A percentile compares a stretch with the other conserved stretches of the same genome.
Evolutionary conservation across 2,888 invertebrate species (phyloP).

Genomic region (Panorpa germanica): DNA sequence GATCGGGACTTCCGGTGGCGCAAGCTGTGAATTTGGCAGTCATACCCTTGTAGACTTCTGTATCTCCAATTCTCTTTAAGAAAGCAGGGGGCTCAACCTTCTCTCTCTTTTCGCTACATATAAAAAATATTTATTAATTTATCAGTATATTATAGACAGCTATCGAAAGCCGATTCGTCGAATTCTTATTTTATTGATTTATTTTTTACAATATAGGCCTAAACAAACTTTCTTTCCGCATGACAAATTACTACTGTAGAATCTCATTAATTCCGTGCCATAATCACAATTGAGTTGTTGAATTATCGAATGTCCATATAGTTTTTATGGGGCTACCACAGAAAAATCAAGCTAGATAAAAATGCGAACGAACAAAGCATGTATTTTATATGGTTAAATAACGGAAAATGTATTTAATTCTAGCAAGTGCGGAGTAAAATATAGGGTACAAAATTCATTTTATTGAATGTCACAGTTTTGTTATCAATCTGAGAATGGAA

Average conservation of each 20-base stretch:
- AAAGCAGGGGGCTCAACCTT: slow-evolving; percentile 72
- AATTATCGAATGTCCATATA: no score
- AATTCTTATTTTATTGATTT: no score
- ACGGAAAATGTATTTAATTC: slow-evolving; percentile 1
- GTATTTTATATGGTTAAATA: not conserved
- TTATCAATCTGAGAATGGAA: slow-evolving; percentile 3
- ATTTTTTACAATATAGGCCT: no score
- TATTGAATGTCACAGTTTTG: slow-evolving; percentile 9
- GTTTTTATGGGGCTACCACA: not conserved
- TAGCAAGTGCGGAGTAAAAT: not conserved
- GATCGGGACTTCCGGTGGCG: slow-evolving; percentile 70
- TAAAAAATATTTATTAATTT: slow-evolving; percentile 9
- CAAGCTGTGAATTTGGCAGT: slow-evolving; percentile 88
- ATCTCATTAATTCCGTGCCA: no score
- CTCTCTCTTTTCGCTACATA: slow-evolving; percentile 44
- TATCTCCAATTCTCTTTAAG: slow-evolving; percentile 76
- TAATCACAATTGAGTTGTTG: not conserved
- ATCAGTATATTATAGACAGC: slow-evolving; percentile 8
- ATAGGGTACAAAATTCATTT: slow-evolving; percentile 1
- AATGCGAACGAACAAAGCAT: not conserved
- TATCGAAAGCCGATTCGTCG: slow-evolving; percentile 1
- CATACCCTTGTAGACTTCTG: slow-evolving; percentile 73
- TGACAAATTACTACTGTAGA: no score
- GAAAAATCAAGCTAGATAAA: not conserved
- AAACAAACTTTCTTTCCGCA: no score